Conservation (phyloP, 2,113 vertebrate species). For the Onychostoma macrolepis region DNA sequence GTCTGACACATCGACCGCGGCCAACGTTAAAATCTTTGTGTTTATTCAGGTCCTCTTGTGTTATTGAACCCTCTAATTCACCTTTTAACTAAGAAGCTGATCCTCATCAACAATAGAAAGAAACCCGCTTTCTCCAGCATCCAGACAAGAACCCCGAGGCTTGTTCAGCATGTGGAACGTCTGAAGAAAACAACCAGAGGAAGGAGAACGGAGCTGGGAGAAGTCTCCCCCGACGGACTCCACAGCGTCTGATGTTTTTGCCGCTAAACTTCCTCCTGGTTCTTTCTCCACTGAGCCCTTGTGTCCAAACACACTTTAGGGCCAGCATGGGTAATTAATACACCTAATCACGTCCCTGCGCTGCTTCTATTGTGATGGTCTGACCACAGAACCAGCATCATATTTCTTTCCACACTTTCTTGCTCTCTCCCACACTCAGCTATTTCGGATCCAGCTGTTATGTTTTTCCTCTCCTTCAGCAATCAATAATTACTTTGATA, state of each 20-base stretch:
- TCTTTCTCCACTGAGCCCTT: slow-evolving; percentile 39
- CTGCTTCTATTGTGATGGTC: slow-evolving; percentile 82
- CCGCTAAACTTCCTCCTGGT: slow-evolving; percentile 69
- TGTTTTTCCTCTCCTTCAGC: slow-evolving; percentile 84
- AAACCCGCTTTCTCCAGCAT: slow-evolving; percentile 59
- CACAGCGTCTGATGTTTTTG: slow-evolving; percentile 67
- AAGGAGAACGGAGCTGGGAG: slow-evolving; percentile 65
- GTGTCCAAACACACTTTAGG: slow-evolving; percentile 68
- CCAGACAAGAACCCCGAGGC: slow-evolving; percentile 67
- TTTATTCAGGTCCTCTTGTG: slow-evolving; percentile 25
- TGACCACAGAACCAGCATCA: slow-evolving; percentile 84
- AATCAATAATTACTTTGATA: slow-evolving; percentile 92
- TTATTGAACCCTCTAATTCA: slow-evolving; percentile 40
- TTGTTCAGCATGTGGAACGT: slow-evolving; percentile 65
- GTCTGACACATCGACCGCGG: not conserved
- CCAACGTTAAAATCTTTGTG: slow-evolving; percentile 12
- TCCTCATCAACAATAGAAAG: slow-evolving; percentile 58
- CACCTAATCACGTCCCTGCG: slow-evolving; percentile 83
- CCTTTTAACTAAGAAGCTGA: slow-evolving; percentile 54
- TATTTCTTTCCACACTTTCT: slow-evolving; percentile 72
- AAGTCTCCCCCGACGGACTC: slow-evolving; percentile 66
- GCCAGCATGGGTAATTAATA: slow-evolving; percentile 84
- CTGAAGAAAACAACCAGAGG: slow-evolving; percentile 69
- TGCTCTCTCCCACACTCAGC: slow-evolving; percentile 83
- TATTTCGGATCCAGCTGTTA: slow-evolving; percentile 74